phyloP scores from a whole-genome alignment of 2,888 invertebrate species.

The Corbicula japonica region DNA sequence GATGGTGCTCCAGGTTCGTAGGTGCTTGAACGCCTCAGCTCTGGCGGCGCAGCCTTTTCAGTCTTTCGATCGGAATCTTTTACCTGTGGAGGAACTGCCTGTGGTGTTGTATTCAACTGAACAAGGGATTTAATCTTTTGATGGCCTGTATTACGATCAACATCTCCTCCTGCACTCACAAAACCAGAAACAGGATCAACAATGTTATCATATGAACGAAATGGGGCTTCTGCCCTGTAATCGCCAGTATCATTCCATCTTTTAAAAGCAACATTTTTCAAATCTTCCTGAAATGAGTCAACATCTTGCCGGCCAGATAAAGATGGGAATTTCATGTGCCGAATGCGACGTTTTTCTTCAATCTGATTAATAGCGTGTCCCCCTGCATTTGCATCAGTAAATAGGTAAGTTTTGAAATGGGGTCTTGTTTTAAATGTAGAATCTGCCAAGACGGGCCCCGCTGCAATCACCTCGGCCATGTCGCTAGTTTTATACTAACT shows the following conservation, averaged over 20 bases:
- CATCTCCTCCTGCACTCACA: constrained; percentile 84
- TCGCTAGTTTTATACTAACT: constrained; percentile 41
- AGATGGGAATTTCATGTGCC: constrained; percentile 84
- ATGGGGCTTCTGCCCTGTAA: constrained; percentile 79
- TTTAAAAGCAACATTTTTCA: constrained; percentile 70
- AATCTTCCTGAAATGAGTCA: constrained; percentile 79
- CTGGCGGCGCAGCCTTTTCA: constrained; percentile 78
- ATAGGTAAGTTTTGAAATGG: constrained; percentile 75
- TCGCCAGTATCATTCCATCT: constrained; percentile 84
- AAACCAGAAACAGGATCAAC: constrained; percentile 85
- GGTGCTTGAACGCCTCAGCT: constrained; percentile 78
- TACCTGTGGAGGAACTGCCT: constrained; percentile 74
- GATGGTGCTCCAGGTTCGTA: constrained; percentile 82
- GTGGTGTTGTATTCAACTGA: constrained; percentile 81
- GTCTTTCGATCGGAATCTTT: constrained; percentile 77
- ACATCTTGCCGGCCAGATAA: constrained; percentile 79
- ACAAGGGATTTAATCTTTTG: constrained; percentile 79
- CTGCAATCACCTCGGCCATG: constrained; percentile 76
- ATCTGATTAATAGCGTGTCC: constrained; percentile 79
- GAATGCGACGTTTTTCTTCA: constrained; percentile 78
- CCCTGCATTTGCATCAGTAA: constrained; percentile 81
- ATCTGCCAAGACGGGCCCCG: constrained; percentile 77
- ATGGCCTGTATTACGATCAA: constrained; percentile 82
- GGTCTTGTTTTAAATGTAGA: constrained; percentile 80
- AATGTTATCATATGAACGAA: constrained; percentile 82